Conservation (phyloP, 2,797 vertebrate genomes). For the Channallabes apus region DNA sequence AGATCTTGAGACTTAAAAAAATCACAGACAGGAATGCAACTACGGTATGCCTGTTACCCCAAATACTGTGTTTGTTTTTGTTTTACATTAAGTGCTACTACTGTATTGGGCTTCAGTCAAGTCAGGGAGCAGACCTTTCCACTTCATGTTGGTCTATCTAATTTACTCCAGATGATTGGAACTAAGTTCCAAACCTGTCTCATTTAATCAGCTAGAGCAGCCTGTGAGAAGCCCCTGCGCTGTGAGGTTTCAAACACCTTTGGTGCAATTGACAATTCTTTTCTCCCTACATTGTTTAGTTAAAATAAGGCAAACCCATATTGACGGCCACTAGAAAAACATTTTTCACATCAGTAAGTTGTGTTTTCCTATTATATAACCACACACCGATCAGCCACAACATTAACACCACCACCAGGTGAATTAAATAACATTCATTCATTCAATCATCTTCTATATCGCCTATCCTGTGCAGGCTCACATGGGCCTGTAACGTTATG, state of each 20-base stretch:
- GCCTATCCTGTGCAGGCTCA: too few relatives aligned
- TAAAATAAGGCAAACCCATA: constrained; percentile 2
- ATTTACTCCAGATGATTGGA: constrained; percentile 77
- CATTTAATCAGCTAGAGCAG: constrained; percentile 66
- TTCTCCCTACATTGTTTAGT: background rate
- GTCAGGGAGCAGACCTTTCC: constrained; percentile 75
- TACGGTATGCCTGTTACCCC: background rate
- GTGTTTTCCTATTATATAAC: background rate
- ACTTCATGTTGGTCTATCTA: constrained; percentile 71
- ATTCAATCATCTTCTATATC: too few relatives aligned
- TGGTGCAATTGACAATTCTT: constrained; percentile 4
- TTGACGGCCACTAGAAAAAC: background rate
- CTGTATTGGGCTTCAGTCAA: constrained; percentile 75
- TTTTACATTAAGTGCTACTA: constrained; percentile 79
- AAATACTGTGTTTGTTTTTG: constrained; percentile 67
- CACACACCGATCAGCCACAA: too few relatives aligned
- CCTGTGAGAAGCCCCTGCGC: constrained; percentile 37
- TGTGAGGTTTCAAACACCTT: constrained; percentile 28
- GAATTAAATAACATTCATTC: too few relatives aligned
- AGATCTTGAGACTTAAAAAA: background rate
- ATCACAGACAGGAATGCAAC: background rate
- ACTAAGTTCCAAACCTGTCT: constrained; percentile 69
- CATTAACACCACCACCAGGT: too few relatives aligned
- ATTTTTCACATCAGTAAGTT: background rate
- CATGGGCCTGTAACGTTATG: too few relatives aligned